Percentiles rank a stretch among this genome's conserved stretches.
Evolutionary conservation across 1,140 invertebrate species (phyloP).

Genomic region (Tachypleus tridentatus): DNA sequence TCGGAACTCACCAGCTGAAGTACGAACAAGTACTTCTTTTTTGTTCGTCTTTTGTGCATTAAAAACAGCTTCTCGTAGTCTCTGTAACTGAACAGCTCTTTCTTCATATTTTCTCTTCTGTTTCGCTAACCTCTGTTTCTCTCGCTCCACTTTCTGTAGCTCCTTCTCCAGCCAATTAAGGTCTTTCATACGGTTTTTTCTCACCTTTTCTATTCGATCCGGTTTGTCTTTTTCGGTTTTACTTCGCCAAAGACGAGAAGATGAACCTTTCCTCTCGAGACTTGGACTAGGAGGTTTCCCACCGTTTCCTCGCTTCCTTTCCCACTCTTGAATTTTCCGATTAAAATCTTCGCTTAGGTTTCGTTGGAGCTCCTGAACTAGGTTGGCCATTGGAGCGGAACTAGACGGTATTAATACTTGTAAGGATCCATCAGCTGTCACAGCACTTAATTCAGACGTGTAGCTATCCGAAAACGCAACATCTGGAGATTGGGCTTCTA

Average conservation of each 20-base stretch:
- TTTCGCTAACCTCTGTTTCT: conserved; percentile 46
- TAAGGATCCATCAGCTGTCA: not conserved
- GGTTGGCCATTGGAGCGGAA: conserved; percentile 9
- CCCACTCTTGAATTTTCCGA: conserved; percentile 57
- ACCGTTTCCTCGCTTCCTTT: conserved; percentile 30
- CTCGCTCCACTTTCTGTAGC: conserved; percentile 46
- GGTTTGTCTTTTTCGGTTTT: conserved; percentile 4
- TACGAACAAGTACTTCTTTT: conserved; percentile 62
- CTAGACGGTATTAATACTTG: not conserved
- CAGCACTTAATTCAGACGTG: not conserved
- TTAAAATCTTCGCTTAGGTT: conserved; percentile 57
- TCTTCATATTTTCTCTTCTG: conserved; percentile 48
- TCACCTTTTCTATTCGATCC: conserved; percentile 2
- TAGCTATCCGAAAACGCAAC: not conserved
- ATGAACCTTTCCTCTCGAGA: conserved; percentile 27
- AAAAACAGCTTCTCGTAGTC: conserved; percentile 45
- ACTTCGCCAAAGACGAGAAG: conserved; percentile 2
- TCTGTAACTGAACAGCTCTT: conserved; percentile 46
- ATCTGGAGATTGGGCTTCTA: not conserved
- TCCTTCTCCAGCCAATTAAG: conserved; percentile 47
- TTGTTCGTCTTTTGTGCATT: conserved; percentile 34
- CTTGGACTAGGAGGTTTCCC: conserved; percentile 17
- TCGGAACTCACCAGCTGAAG: conserved; percentile 62
- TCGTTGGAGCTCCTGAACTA: conserved; percentile 42
- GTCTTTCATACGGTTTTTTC: conserved; percentile 38